Conservation (phyloP, 2,797 vertebrate genomes). For the Darevskia nairensis region DNA sequence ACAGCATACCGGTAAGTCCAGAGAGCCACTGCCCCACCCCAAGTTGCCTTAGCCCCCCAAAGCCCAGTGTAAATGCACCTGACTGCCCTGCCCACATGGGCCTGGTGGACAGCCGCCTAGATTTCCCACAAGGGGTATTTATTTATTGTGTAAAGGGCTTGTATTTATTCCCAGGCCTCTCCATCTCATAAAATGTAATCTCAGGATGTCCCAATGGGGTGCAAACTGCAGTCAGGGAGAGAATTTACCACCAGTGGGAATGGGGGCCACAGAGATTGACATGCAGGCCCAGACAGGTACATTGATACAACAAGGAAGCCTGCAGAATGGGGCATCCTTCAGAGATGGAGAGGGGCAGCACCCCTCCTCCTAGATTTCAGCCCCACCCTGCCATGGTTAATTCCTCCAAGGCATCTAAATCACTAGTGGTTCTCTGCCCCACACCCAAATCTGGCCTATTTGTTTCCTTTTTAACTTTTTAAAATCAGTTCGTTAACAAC, state of each 20-base stretch:
- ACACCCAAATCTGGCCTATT: too few species aligned
- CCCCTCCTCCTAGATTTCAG: not conserved
- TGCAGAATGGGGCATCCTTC: not conserved
- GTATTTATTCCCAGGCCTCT: not conserved
- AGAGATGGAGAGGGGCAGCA: not conserved
- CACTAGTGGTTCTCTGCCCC: not conserved
- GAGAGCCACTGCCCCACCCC: too few species aligned
- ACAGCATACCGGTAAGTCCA: too few species aligned
- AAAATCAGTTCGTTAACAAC: too few species aligned
- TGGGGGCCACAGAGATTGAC: accelerated
- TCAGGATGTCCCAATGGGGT: not conserved
- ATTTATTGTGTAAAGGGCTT: too few species aligned
- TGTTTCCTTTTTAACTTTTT: too few species aligned
- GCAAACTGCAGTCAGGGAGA: not conserved
- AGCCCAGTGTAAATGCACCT: not conserved
- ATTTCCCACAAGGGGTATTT: not conserved
- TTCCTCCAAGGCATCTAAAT: not conserved
- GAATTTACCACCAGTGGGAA: not conserved
- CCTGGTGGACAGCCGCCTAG: not conserved
- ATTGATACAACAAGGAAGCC: not conserved
- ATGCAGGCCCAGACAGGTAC: not conserved
- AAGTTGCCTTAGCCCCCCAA: too few species aligned
- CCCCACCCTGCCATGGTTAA: not conserved
- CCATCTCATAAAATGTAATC: too few species aligned
- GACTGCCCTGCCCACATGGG: not conserved